Evolutionary conservation across 2,113 vertebrate genomes (phyloP).

Genomic region (Sula dactylatra): DNA sequence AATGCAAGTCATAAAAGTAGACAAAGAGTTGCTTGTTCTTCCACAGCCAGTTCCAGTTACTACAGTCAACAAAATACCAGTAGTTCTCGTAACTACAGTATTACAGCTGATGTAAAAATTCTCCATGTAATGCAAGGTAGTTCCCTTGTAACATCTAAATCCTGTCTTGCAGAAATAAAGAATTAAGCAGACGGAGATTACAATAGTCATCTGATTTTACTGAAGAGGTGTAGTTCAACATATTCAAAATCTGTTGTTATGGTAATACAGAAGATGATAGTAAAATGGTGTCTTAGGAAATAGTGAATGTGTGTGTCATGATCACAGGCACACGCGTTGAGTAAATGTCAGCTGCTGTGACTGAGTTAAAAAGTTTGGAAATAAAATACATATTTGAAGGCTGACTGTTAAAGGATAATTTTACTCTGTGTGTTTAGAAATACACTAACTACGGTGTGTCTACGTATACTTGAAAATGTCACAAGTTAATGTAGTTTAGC

Average conservation of each 20-base stretch:
- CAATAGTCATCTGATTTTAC: neutral
- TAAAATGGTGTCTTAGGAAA: neutral
- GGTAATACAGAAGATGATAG: neutral
- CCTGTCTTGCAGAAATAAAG: constrained; percentile 64
- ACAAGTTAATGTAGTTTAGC: neutral
- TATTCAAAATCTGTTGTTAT: constrained; percentile 40
- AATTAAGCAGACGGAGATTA: constrained; percentile 33
- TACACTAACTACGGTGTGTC: neutral
- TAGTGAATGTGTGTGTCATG: neutral
- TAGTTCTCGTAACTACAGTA: neutral
- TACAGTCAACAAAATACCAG: neutral
- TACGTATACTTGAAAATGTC: neutral
- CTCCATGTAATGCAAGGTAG: constrained; percentile 6
- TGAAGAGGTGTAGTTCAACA: constrained; percentile 25
- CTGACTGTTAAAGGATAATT: neutral
- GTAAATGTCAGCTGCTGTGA: neutral
- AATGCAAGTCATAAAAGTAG: neutral
- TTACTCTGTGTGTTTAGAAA: neutral
- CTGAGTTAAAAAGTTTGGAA: neutral
- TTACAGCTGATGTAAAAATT: neutral
- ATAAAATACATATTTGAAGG: neutral
- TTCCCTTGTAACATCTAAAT: constrained; percentile 43
- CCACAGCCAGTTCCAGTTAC: constrained; percentile 1
- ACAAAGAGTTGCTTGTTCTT: constrained; percentile 21
- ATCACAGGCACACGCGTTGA: neutral